Percentiles rank a stretch among this genome's conserved stretches.
Evolutionary conservation across 2,113 vertebrate genomes (phyloP).

Genomic region (Mirza zaza): DNA sequence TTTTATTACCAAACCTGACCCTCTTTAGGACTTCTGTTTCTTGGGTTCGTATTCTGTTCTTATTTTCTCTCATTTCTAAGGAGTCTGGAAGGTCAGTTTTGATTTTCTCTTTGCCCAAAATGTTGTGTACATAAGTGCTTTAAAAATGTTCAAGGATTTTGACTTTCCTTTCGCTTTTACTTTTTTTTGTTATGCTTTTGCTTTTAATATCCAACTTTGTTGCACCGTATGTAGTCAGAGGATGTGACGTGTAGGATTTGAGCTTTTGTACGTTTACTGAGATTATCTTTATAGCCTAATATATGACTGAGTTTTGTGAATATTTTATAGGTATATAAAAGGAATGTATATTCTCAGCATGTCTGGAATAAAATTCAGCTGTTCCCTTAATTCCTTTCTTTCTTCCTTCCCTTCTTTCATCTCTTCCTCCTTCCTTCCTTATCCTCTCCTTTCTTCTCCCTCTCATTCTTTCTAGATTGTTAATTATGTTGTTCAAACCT

Average conservation of each 20-base stretch:
- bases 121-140: not conserved
- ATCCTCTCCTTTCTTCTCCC: too few relatives aligned
- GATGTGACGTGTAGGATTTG: not conserved
- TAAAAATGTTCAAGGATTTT: not conserved
- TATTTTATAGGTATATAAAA: not conserved
- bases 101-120: not conserved
- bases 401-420: not conserved
- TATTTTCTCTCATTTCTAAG: not conserved
- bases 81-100: not conserved
- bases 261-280: not conserved
- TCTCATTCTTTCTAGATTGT: not conserved
- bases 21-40: not conserved
- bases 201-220: not conserved
- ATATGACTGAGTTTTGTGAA: not conserved
- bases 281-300: not conserved
- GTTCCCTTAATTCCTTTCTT: not conserved
- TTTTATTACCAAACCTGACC: not conserved
- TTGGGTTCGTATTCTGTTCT: not conserved
- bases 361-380: not conserved
- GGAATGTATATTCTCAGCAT: not conserved
- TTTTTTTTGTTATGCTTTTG: not conserved
- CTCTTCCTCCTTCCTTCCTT: not conserved
- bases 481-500: not conserved
- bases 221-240: not conserved
- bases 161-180: not conserved